Base-by-base conservation (phyloP, 1,140 invertebrate genomes). In the Augochlora pura region DNA sequence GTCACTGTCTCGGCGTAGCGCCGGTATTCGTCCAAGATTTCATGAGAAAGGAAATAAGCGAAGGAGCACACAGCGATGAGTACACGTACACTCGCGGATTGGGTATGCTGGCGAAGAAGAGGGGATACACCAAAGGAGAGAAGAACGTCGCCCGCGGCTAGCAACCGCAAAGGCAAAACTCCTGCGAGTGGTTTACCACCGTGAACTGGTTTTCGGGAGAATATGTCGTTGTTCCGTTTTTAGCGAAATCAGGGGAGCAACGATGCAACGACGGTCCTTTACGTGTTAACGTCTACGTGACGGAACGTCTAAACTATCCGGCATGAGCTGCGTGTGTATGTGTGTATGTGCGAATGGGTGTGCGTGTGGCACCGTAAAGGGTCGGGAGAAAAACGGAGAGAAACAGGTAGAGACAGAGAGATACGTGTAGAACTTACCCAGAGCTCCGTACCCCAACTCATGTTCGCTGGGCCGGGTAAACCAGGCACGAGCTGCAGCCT, bases 381-480 rank as follows among this genome's bases (percentile, higher is more conserved):
- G 32, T 12, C 32, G 70, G 67, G 42, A 46, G 63, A 42, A 42
- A 74, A 39, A 78, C 70, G 54, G 70, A 64, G 62, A 16, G 12
- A 79, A 18, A 52, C 52, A 32, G n/a, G 66, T 63, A 75, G 62
- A 21, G 16, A 52, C 18, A 4, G 49, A 52, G 18, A 52, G 49
- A 52, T 52, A 52, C 49, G 49, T 52, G 49, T 57, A 57, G 18
- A 16, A 94, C 94, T 94, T 89, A 94, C 94, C 94, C 94, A 94
- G 88, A 94, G 91, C 90, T 94, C 94, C 84, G 91, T 94, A 87
- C 94, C 94, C 94, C 94, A 94, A 93, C 94, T 94, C 93, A 94
- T 94, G 89, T 90, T 94, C 89, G 90, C 86, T 82, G 87, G 84
- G 87, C 88, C 86, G 89, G 88, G 80, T 84, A 84, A 87, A 87